Conservation (phyloP, 2,888 invertebrate species). For the Entomobrya proxima region DNA sequence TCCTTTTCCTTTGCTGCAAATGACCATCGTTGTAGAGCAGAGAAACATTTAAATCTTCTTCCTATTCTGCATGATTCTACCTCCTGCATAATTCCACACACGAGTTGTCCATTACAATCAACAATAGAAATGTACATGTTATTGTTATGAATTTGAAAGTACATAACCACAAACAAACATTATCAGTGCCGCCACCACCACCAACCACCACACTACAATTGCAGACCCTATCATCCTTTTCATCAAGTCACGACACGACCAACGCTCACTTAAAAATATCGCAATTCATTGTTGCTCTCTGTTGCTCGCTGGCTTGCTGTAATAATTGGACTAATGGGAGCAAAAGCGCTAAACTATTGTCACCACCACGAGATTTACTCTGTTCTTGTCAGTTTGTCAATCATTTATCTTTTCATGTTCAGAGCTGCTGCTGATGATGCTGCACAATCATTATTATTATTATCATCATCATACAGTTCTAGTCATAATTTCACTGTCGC, state of each 20-base stretch:
- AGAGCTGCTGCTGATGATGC: neutral
- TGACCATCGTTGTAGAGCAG: too few relatives aligned
- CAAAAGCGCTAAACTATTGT: conserved; percentile 48
- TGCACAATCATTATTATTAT: neutral
- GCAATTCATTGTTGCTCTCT: conserved; percentile 16
- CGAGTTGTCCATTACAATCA: conserved; percentile 50
- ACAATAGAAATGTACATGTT: conserved; percentile 43
- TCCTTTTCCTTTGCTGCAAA: neutral
- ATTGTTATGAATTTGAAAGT: conserved; percentile 56
- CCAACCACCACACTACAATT: conserved; percentile 24
- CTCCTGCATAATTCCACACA: conserved; percentile 44
- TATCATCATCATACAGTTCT: neutral
- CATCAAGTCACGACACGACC: conserved; percentile 34
- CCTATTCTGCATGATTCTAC: neutral
- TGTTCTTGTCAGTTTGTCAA: conserved; percentile 36
- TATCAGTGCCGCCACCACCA: conserved; percentile 38
- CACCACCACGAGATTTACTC: conserved; percentile 41
- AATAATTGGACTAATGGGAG: conserved; percentile 48
- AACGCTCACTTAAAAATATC: conserved; percentile 26
- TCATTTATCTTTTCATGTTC: conserved; percentile 32
- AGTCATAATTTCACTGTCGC: conserved; percentile 10
- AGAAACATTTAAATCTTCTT: conserved; percentile 5
- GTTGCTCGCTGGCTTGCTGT: neutral
- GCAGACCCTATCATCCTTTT: conserved; percentile 24
- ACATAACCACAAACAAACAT: conserved; percentile 41